Base-by-base conservation (phyloP, 2,888 invertebrate species). In the Caradrina clavipalpis region DNA sequence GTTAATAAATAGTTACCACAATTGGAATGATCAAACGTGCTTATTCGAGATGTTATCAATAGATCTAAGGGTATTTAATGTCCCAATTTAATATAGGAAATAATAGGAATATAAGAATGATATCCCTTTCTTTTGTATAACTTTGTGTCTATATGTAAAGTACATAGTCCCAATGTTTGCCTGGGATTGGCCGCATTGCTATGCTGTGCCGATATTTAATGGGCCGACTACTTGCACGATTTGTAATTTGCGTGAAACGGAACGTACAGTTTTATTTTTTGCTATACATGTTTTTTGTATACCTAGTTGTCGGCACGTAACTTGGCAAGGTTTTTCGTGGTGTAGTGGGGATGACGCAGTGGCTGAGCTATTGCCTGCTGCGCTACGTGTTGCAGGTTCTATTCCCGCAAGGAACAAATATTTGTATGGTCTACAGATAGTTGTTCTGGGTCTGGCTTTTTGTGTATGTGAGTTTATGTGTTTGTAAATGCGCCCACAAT, bases 161-260 rank as follows among this genome's bases (percentile, higher is more conserved):
- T 42, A 31, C 17, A 10, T 31, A 42, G 39, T 17, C 15, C 11
- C 17, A 73, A 73, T 31, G 31, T 31, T 31, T 54, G 39, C 65
- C 47, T 31, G 8, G 17, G 11, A 7, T 31, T 49, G 21, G 21
- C 21, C n/a, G 21, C n/a, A 19, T 11, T 39, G 11, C 39, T 7
- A 65, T 67, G 5, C 21, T 2, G 42, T 31, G 42, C 51, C 47
- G 26, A 54, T 53, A 63, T 63, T 17, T n/a, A 45, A 71, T 58
- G 49, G 35, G 31, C 31, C 31, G 31, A 7, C 7, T 31, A 31
- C 31, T 31, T 7, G 31, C 31, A 7, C 5, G 7, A 31, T 31
- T 13, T 39, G 39, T 13, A 39, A 39, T 39, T 39, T 13, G 13
- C 39, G 13, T 39, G 39, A 10, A 39, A 39, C 39, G 39, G 13